These are phyloP conservation scores for Apis cerana DNA, from an alignment of 1,140 invertebrate genomes.

Conservation along the genomic window DNA sequence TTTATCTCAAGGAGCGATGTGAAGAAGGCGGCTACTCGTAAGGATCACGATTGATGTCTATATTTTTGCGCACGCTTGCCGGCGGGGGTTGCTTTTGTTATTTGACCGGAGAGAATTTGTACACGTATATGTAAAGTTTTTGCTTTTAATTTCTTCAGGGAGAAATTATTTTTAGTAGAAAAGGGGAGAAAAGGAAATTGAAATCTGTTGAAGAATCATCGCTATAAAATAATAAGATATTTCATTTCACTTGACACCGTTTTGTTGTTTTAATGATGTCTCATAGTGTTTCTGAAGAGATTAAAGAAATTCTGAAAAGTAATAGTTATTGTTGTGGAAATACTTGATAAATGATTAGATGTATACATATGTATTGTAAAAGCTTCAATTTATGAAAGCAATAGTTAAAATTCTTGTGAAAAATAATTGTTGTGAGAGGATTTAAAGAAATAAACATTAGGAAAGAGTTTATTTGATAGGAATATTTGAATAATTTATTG, in stretches of 20 bases:
- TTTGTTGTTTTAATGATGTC: no score
- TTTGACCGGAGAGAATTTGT: neutral
- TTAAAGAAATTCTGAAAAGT: neutral
- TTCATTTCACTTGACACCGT: no score
- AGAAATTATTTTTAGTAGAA: no score
- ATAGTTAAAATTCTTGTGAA: no score
- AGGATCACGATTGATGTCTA: conserved; percentile 62
- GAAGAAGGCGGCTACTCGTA: conserved; percentile 78
- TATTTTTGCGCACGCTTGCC: conserved; percentile 30
- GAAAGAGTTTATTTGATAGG: neutral
- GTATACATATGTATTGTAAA: neutral
- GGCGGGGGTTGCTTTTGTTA: neutral
- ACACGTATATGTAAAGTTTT: neutral
- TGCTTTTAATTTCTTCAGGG: no score
- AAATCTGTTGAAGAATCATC: no score
- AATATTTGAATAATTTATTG: neutral
- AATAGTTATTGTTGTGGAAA: neutral
- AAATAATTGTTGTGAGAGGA: no score
- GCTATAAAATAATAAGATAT: no score
- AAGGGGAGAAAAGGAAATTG: no score
- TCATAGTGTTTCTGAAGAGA: no score
- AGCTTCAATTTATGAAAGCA: no score
- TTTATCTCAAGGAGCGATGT: conserved; percentile 79
- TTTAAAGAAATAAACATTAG: no score
- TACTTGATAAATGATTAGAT: neutral